phyloP scores from a whole-genome alignment of 2,113 vertebrate genomes.

The Hydrochoerus hydrochaeris region DNA sequence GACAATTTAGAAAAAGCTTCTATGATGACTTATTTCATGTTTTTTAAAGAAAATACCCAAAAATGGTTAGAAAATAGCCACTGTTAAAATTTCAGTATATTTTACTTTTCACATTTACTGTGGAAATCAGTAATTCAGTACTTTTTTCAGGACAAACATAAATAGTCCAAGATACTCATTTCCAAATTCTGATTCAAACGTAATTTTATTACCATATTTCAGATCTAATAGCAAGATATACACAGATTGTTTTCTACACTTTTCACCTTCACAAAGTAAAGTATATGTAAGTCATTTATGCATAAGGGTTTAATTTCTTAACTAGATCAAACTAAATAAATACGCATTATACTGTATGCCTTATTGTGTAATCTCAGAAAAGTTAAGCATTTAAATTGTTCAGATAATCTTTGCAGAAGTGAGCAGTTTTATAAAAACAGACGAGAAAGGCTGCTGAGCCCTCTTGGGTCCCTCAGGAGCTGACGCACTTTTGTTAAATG shows the following conservation, averaged over 20 bases:
- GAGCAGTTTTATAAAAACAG: conserved; percentile 13
- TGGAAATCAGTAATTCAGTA: background rate
- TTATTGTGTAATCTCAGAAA: conserved; percentile 33
- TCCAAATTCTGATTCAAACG: conserved; percentile 1
- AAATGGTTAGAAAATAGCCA: background rate
- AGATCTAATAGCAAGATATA: background rate
- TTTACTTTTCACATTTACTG: background rate
- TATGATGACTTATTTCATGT: conserved; percentile 6
- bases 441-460: background rate
- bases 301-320: conserved; percentile 53
- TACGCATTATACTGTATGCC: background rate
- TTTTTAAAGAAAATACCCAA: conserved; percentile 36
- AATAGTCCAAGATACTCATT: background rate
- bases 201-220: background rate
- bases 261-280: conserved; percentile 10
- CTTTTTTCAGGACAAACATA: conserved; percentile 10
- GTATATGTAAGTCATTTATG: conserved; percentile 33
- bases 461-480: background rate
- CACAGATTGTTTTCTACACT: conserved; percentile 29
- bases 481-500: background rate
- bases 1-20: conserved; percentile 45
- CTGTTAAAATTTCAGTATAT: background rate
- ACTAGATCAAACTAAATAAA: conserved; percentile 39
- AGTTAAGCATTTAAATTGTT: conserved; percentile 10
- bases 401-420: conserved; percentile 25